These are phyloP conservation scores for Sylvietta virens DNA, from an alignment of 2,113 vertebrate genomes.

Conservation along the genomic window DNA sequence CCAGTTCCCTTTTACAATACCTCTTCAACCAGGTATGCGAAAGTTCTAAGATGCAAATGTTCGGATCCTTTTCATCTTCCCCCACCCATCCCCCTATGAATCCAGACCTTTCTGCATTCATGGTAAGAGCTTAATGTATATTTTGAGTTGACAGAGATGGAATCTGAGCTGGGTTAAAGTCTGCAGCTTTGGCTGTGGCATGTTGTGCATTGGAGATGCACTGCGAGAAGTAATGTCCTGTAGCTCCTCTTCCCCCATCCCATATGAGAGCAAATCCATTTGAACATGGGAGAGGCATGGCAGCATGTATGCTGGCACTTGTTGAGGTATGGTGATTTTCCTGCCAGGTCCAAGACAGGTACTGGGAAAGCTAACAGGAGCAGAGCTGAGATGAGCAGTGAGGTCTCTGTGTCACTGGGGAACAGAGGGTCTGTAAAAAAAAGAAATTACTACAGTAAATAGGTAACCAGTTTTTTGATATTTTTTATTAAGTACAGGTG, in stretches of 20 bases:
- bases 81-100: neutral
- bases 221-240: neutral
- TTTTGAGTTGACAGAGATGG: neutral
- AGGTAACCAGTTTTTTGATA: neutral
- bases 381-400: neutral
- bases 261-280: neutral
- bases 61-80: neutral
- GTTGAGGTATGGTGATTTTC: neutral
- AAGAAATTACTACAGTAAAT: neutral
- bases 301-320: neutral
- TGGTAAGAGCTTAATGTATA: neutral
- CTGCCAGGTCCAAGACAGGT: neutral
- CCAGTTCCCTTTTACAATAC: neutral
- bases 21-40: neutral
- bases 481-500: neutral
- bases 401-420: neutral
- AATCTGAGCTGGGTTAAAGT: neutral
- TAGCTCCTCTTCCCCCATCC: neutral
- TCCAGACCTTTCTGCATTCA: neutral
- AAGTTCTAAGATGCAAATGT: neutral
- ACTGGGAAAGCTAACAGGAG: neutral
- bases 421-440: neutral
- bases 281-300: fast-evolving
- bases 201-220: neutral
- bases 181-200: neutral